phyloP scores from a whole-genome alignment of 2,888 invertebrate genomes.

The Glomeris marginata region DNA sequence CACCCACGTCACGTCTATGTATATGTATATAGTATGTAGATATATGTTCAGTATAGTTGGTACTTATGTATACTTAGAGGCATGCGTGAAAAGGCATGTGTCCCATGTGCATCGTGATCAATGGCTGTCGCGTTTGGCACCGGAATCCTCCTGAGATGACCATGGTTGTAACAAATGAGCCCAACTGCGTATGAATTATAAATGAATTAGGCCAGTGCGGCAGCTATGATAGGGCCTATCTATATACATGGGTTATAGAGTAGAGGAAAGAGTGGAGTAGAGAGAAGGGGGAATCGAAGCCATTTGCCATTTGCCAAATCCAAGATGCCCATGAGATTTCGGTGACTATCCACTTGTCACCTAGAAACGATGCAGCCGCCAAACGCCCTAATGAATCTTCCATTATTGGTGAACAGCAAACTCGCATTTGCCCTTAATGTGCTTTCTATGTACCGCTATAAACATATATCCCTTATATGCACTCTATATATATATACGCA shows the following conservation, averaged over 20 bases:
- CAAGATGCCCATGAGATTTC: conserved; percentile 14
- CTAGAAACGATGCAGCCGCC: not conserved
- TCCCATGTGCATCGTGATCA: too few species aligned
- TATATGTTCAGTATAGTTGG: too few species aligned
- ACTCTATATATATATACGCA: too few species aligned
- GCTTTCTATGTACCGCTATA: conserved; percentile 22
- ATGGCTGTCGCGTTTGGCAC: too few species aligned
- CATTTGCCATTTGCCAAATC: conserved; percentile 11
- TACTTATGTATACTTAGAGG: too few species aligned
- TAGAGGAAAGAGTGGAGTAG: not conserved
- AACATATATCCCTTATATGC: too few species aligned
- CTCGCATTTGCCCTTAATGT: conserved; percentile 23
- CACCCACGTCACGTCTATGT: too few species aligned
- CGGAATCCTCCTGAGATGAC: not conserved
- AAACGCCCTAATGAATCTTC: conserved; percentile 13
- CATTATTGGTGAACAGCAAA: conserved; percentile 14
- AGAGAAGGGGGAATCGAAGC: not conserved
- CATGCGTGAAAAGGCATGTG: too few species aligned
- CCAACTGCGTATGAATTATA: conserved; percentile 16
- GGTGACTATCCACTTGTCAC: conserved; percentile 9
- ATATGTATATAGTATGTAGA: too few species aligned
- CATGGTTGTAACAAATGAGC: conserved; percentile 12
- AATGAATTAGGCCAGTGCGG: conserved; percentile 14
- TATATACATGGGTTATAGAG: not conserved
- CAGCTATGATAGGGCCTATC: too few species aligned